Evolutionary conservation across 2,797 vertebrate genomes (phyloP), one percentile per base, ranked within the genome.

Genomic region (Hydrolagus colliei): DNA sequence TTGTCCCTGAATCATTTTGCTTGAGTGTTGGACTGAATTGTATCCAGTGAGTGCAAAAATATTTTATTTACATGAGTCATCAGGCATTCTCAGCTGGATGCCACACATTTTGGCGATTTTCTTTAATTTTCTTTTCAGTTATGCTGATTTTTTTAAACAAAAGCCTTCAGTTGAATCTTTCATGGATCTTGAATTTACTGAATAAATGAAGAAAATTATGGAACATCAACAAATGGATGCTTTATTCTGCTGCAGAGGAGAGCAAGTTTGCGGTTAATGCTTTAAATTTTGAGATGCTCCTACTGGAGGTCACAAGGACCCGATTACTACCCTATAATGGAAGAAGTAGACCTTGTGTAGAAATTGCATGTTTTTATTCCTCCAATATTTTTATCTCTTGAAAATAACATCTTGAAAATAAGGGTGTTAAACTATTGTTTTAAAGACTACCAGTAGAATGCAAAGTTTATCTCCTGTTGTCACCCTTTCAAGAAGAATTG

Each of bases 211-310:
- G 12, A 3, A 90, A 89, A 89, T 92, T 90, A 88, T 89, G 91
- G 90, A 91, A 88, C 90, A 27, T 27, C 27, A 27, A 27, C 27
- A 27, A 27, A 27, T 27, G 27, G 27, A 63, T 68, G 20, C 10
- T 59, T n/a, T n/a, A 35, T 12, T 27, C n/a, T 14, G 35, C 67
- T 80, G 12, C 4, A 22, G 77, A 32, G 76, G 91, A 90, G 88
- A 90, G 90, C 87, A 86, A 91, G 90, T 91, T 22, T 0, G 0
- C 88, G 89, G 93, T 94, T 87, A 90, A 91, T 90, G 91, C 88
- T 90, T 95, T 94, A 95, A 95, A 95, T 95, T 89, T 95, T 94
- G 93, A 93, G 92, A 89, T 52, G 86, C 92, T 93, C 93, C 93
- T 94, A 94, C 92, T 94, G 91, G 90, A 93, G 93, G 93, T 93